Conservation (phyloP, 2,113 vertebrate species). For the Procavia capensis region DNA sequence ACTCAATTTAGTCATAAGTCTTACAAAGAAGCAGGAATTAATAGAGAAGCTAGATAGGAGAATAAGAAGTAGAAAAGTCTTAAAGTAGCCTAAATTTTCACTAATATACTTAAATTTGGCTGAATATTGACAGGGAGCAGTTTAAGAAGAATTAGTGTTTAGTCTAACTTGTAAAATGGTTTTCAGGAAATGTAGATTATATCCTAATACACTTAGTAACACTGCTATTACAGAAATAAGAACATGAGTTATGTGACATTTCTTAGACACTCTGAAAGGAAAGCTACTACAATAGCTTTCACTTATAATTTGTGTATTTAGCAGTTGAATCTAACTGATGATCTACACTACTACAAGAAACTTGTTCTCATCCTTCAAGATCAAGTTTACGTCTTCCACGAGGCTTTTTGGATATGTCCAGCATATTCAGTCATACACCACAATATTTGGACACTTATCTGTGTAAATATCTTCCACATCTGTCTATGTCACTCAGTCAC, state of each 20-base stretch:
- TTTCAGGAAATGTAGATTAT: constrained; percentile 53
- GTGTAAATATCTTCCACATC: neutral
- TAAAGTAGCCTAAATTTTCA: neutral
- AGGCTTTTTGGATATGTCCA: neutral
- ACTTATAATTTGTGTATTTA: constrained; percentile 41
- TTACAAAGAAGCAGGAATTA: constrained; percentile 16
- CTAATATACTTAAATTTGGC: neutral
- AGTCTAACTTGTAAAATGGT: neutral
- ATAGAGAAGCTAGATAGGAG: no score
- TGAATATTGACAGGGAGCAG: neutral
- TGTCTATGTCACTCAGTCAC: neutral
- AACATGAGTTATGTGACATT: constrained; percentile 29
- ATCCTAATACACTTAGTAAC: constrained; percentile 3
- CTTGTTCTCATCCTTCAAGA: constrained; percentile 28
- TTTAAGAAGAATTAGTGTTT: constrained; percentile 18
- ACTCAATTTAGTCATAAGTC: neutral
- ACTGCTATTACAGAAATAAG: neutral
- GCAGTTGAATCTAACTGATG: constrained; percentile 14
- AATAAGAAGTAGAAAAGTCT: neutral
- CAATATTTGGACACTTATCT: neutral
- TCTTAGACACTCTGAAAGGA: constrained; percentile 53
- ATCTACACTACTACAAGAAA: neutral
- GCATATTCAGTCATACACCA: neutral
- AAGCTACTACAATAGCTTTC: constrained; percentile 46
- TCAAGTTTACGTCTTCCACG: neutral